Percentiles rank a stretch among this genome's conserved stretches.
Conservation (phyloP, 2,113 vertebrate genomes). For the Mustelus asterias region DNA sequence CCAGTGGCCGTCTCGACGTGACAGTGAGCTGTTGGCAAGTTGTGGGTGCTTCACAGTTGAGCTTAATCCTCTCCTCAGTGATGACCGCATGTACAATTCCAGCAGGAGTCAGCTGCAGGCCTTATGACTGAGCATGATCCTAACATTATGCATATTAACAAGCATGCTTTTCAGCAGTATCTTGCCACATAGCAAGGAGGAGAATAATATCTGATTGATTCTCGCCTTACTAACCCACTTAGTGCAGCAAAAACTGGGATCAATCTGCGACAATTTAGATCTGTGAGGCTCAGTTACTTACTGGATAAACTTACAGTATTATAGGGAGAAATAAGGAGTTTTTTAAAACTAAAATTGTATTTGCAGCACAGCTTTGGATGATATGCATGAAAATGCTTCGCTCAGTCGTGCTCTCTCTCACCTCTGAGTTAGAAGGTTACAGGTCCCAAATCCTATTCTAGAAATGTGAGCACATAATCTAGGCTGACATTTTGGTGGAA, state of each 20-base stretch:
- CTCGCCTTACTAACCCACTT: neutral
- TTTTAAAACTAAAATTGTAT: neutral
- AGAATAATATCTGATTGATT: neutral
- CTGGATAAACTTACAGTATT: neutral
- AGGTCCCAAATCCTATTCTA: neutral
- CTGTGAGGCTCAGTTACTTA: neutral
- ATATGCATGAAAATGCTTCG: neutral
- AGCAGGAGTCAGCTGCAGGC: neutral
- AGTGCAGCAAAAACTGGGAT: neutral
- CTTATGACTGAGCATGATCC: neutral
- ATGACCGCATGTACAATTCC: neutral
- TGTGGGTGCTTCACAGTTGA: neutral
- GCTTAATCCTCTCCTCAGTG: neutral
- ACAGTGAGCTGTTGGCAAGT: neutral
- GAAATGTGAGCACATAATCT: neutral
- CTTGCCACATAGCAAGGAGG: neutral
- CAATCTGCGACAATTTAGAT: neutral
- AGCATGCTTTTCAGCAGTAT: neutral
- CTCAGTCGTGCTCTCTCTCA: neutral
- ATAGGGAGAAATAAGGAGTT: neutral
- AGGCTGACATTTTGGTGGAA: neutral
- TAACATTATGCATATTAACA: neutral
- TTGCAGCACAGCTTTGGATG: neutral
- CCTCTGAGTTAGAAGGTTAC: neutral
- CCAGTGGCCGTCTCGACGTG: neutral